Conservation (phyloP, 2,888 invertebrate species). For the Blera fallax region DNA sequence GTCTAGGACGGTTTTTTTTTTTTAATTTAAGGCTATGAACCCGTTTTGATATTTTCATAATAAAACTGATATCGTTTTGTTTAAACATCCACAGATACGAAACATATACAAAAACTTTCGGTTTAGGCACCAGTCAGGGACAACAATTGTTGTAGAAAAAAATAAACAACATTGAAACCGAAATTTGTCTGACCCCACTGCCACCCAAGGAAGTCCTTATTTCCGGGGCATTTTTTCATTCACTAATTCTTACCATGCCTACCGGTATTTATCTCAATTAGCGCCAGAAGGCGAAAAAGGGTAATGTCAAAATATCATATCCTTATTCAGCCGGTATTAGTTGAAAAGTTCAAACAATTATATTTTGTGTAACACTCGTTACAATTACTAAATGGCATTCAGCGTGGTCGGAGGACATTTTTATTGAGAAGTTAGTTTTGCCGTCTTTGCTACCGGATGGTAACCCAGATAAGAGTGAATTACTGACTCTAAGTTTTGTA, state of each 20-base stretch:
- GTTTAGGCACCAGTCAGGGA: too few relatives aligned
- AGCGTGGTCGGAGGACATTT: neutral
- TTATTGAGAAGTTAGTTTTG: constrained; percentile 20
- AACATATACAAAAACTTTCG: too few relatives aligned
- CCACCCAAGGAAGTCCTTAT: neutral
- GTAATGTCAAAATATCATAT: constrained; percentile 9
- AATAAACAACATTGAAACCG: neutral
- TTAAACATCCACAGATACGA: too few relatives aligned
- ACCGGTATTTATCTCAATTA: neutral
- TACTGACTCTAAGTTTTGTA: neutral
- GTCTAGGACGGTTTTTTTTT: too few relatives aligned
- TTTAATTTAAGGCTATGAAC: too few relatives aligned
- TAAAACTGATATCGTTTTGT: too few relatives aligned
- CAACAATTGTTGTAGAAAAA: too few relatives aligned
- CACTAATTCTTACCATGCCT: neutral
- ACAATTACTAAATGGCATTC: constrained; percentile 16
- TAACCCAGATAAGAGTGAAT: neutral
- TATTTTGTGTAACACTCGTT: constrained; percentile 13
- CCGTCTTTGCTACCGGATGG: neutral
- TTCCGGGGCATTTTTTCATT: neutral
- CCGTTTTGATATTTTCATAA: too few relatives aligned
- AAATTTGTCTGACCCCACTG: neutral
- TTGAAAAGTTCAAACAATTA: neutral
- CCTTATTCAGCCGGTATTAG: neutral
- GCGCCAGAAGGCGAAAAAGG: neutral